Conservation (phyloP, 2,797 vertebrate genomes). For the Hipposideros larvatus region DNA sequence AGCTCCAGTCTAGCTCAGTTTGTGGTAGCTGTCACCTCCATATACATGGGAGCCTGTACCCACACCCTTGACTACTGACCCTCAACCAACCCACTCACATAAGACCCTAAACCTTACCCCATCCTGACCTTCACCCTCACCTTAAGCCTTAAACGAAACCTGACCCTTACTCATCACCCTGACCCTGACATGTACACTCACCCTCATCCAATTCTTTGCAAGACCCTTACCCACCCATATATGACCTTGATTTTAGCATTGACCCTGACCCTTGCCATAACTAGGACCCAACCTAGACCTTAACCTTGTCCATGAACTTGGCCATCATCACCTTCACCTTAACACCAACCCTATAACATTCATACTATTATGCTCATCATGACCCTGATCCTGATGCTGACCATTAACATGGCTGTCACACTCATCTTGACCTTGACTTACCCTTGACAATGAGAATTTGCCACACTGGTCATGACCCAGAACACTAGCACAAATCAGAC, state of each 20-base stretch:
- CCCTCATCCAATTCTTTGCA: neutral
- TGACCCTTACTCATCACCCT: neutral
- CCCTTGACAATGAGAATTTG: neutral
- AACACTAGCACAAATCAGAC: neutral
- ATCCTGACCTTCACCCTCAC: neutral
- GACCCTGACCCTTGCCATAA: neutral
- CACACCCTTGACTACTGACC: neutral
- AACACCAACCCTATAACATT: neutral
- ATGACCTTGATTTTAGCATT: neutral
- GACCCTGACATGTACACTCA: neutral
- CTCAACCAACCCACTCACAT: neutral
- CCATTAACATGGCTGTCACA: neutral
- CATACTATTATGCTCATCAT: neutral
- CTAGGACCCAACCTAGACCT: neutral
- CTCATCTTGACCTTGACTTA: neutral
- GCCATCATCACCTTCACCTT: neutral
- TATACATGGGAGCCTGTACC: neutral
- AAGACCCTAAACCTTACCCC: neutral
- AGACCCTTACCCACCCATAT: neutral
- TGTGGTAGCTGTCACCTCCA: neutral
- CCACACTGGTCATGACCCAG: neutral
- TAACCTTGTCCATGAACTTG: neutral
- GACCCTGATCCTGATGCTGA: neutral
- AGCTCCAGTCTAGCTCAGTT: neutral
- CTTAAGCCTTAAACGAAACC: neutral